Base-by-base conservation (phyloP, 2,113 vertebrate species). In the Junco hyemalis region DNA sequence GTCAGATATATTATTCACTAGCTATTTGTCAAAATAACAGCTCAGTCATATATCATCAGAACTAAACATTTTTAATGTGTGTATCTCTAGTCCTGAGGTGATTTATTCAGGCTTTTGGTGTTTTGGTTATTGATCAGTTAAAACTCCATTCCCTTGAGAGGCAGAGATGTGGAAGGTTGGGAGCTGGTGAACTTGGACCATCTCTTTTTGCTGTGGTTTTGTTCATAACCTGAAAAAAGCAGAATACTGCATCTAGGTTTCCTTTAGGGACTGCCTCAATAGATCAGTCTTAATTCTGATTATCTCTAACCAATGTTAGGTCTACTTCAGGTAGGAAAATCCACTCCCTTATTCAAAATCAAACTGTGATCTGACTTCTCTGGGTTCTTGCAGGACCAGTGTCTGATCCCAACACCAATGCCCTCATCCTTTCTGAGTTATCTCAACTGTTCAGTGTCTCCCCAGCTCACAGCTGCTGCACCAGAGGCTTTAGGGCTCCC, bases 1-100 rank as follows among this genome's bases (percentile, higher is more conserved):
- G 94, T 96, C 92, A 96, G 78, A 95, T 96, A 92, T 88, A 96
- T 96, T 96, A 95, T 96, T 96, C 92, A 95, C 88, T 38, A 94
- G 83, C 90, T 96, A 86, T 95, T 96, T 92, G 82, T 97, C 93
- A 96, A 92, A 94, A 84, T 94, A 96, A 90, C 88, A 92, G 80
- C 88, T 81, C 88, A 64, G 76, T 84, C 90, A 71, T 96, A 90
- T 92, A 94, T 94, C 91, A 94, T 81, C 76, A 81, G 88, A 88
- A 80, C 61, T 23, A 94, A 96, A 84, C 95, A 93, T 94, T 95
- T 92, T 94, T 96, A 78, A 69, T 92, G 69, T 81, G 82, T 83
- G 48, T 81, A 65, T 88, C 86, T 93, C 83, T 78, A 88, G 86
- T 88, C 79, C 71, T 86, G 68, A 65, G 61, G 74, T 90, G 65